A percentile compares a stretch with the other conserved stretches of the same genome.
Conservation (phyloP, 1,140 invertebrate genomes). For the Aphelinus certus region DNA sequence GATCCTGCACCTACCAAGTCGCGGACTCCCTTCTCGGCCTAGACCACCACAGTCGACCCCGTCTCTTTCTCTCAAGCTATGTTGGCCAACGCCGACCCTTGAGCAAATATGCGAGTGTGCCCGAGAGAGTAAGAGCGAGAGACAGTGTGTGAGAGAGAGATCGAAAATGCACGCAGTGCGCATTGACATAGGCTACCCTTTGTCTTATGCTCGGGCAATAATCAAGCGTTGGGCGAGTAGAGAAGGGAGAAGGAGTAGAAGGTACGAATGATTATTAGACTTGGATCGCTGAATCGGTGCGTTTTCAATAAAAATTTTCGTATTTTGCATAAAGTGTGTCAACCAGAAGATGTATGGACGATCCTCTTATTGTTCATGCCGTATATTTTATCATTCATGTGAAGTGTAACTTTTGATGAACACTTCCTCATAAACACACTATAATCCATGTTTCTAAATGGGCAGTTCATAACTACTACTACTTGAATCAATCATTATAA, state of each 20-base stretch:
- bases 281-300: not conserved
- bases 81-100: slow-evolving; percentile 49
- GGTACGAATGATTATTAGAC: slow-evolving; percentile 41
- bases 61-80: slow-evolving; percentile 34
- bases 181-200: slow-evolving; percentile 53
- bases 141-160: not conserved
- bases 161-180: slow-evolving; percentile 47
- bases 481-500: no score
- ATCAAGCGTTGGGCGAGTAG: slow-evolving; percentile 50
- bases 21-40: not conserved
- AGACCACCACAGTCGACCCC: slow-evolving; percentile 34
- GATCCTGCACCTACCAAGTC: slow-evolving; percentile 32
- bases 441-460: no score
- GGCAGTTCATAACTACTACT: no score
- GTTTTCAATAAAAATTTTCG: no score
- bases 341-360: no score
- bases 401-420: no score
- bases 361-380: no score
- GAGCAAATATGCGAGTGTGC: slow-evolving; percentile 53
- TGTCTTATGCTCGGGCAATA: slow-evolving; percentile 49
- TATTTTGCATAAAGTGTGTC: no score
- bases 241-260: not conserved
- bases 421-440: no score
- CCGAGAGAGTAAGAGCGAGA: slow-evolving; percentile 5
- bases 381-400: no score